Base-by-base conservation (phyloP, 2,113 vertebrate species). In the Hyla sarda region DNA sequence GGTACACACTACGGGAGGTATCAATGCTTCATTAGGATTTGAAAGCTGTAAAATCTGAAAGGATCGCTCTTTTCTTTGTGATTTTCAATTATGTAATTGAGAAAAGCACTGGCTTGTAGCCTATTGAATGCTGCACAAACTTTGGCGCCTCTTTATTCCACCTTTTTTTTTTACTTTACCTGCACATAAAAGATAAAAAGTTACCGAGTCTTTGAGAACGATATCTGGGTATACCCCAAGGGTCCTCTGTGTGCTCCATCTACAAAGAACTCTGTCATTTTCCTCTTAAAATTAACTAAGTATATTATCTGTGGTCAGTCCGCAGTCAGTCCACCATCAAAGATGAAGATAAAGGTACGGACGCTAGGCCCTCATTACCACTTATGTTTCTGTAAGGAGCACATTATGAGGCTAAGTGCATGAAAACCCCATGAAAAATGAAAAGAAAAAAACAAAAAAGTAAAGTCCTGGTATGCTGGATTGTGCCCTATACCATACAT, bases 1-100 rank as follows among this genome's bases (percentile, higher is more conserved):
- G 16, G 84, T 25, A 75, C 84, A 37, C 91, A 83, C 92, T 78
- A 60, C 62, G 12, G 91, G 92, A 92, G 89, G 90, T 73, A 28
- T 16, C 73, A 19, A 0, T 80, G 83, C 58, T 77, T 90, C 92
- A 88, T 92, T 88, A 90, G 90, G 73, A 87, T 92, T 74, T 71
- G 50, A 81, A 81, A 81, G 76, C 77, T 81, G 77, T 80, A 81
- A 79, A 72, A 72, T 86, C 45, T 80, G 76, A 86, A 81, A 86
- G 77, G 77, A 54, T 52, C 32, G 60, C 48, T 73, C 77, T 73
- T 30, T 86, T 79, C 75, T 81, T 47, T 86, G 52, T 86, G 52
- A 73, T 81, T 32, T 73, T n/a, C 45, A 81, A 81, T 86, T 47
- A 80, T 86, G 54, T 60, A 60, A 73, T 30, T 48, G 65, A 60